Evolutionary conservation across 2,113 vertebrate species (phyloP).

Genomic region (Vulpes ferrilata): DNA sequence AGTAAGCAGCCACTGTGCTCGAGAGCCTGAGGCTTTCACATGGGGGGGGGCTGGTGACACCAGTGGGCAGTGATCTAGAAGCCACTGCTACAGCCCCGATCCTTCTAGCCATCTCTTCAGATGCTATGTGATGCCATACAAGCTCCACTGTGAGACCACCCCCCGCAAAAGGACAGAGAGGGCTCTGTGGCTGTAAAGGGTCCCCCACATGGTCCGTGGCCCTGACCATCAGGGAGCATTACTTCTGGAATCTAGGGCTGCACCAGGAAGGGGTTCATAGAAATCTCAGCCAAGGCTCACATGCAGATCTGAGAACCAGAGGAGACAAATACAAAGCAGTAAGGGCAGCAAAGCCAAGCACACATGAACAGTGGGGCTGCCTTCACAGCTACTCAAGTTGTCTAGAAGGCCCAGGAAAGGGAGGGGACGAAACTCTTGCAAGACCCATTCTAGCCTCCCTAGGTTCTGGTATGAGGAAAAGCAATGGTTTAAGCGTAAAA

Average conservation of each 20-base stretch:
- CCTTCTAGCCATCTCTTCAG: not conserved
- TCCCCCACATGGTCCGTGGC: not conserved
- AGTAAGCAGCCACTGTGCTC: accelerated
- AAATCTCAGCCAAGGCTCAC: not conserved
- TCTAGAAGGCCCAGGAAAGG: not conserved
- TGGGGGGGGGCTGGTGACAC: accelerated
- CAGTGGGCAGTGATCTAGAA: not conserved
- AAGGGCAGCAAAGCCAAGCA: not conserved
- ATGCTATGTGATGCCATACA: accelerated
- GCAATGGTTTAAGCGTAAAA: not conserved
- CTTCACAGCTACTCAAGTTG: accelerated
- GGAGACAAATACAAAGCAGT: not conserved
- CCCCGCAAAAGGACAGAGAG: not conserved
- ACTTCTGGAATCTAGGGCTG: not conserved
- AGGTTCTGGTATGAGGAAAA: not conserved
- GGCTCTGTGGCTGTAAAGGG: not conserved
- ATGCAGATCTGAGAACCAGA: not conserved
- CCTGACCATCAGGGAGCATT: not conserved
- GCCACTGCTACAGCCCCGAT: accelerated
- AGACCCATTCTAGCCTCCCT: not conserved
- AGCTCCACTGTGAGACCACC: not conserved
- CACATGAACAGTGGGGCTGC: accelerated
- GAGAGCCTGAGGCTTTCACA: accelerated
- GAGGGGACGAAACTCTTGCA: not conserved
- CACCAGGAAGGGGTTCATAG: not conserved